Base-by-base conservation (phyloP, 2,113 vertebrate genomes). In the Alethe diademata region DNA sequence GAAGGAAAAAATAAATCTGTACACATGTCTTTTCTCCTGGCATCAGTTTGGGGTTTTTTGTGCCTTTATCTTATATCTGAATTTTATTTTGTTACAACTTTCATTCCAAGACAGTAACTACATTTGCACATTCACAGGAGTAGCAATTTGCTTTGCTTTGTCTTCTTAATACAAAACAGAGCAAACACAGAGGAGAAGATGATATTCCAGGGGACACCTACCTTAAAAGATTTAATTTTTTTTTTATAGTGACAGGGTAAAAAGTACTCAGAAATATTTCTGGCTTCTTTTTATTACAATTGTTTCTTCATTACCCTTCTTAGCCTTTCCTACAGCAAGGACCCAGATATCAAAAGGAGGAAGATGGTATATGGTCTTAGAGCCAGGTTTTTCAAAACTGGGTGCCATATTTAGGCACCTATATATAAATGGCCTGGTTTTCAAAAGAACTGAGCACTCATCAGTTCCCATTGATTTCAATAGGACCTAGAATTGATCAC, bases 401-500 rank as follows among this genome's bases (percentile, higher is more conserved):
- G 78, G 90, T 93, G 84, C 90, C 85, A 60, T 94, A 88, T 96
- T 95, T 95, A 97, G 74, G 74, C 51, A 73, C 58, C 93, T 97
- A 96, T 94, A 95, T 97, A 93, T 96, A 96, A 95, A 90, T 83
- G 94, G 78, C 95, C 95, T 94, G 67, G 31, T 95, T 96, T 95
- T 90, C 64, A 92, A 74, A 93, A 88, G 81, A 93, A 88, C 78
- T 45, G 78, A 96, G 82, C 8, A 67, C 51, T 95, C 87, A 96
- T 93, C 87, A 97, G 74, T 90, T 96, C 82, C 78, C 74, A 94
- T 90, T 88, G 95, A 96, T 94, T 94, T 90, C 90, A 90, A 42
- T 35, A 83, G 78, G 47, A 86, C 74, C 71, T 95, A 79, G 90
- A 91, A 94, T 71, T 86, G 95, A 95, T 83, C 87, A 70, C 62